Percentiles rank a stretch among this genome's conserved stretches.
Evolutionary conservation across 1,140 invertebrate genomes (phyloP).

Genomic region (Laupala kohalensis): DNA sequence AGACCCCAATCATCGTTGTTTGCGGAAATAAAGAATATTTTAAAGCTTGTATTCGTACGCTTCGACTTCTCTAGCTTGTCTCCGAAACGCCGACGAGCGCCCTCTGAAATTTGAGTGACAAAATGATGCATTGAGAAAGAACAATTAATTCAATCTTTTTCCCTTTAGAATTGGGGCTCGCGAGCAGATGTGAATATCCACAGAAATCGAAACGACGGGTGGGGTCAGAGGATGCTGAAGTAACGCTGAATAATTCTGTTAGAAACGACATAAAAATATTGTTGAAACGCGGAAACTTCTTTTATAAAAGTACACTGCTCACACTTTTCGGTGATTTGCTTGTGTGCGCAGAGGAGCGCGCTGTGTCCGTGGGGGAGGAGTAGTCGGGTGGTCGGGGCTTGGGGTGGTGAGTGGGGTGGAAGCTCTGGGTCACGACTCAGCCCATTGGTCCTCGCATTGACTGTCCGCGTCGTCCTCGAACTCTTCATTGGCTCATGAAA

Average conservation of each 20-base stretch:
- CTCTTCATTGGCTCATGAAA: neutral
- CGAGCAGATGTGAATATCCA: neutral
- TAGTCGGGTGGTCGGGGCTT: neutral
- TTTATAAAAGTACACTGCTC: neutral
- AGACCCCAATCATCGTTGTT: too few species aligned
- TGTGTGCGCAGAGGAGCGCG: neutral
- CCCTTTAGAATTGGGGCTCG: neutral
- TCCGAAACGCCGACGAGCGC: neutral
- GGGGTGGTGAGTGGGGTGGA: too few species aligned
- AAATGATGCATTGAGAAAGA: neutral
- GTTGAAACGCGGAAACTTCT: neutral
- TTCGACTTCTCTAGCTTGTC: neutral
- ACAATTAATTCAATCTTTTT: neutral
- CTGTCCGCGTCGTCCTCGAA: neutral
- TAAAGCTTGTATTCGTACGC: too few species aligned
- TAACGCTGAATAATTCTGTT: neutral
- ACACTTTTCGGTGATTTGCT: neutral
- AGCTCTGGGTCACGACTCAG: too few species aligned
- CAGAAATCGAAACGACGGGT: neutral
- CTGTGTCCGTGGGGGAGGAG: too few species aligned
- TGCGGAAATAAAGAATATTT: too few species aligned
- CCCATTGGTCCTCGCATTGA: neutral
- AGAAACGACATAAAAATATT: neutral
- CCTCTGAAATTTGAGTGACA: neutral
- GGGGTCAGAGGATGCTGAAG: neutral